Base-by-base conservation (phyloP, 2,888 invertebrate genomes). In the Micropterix aruncella region DNA sequence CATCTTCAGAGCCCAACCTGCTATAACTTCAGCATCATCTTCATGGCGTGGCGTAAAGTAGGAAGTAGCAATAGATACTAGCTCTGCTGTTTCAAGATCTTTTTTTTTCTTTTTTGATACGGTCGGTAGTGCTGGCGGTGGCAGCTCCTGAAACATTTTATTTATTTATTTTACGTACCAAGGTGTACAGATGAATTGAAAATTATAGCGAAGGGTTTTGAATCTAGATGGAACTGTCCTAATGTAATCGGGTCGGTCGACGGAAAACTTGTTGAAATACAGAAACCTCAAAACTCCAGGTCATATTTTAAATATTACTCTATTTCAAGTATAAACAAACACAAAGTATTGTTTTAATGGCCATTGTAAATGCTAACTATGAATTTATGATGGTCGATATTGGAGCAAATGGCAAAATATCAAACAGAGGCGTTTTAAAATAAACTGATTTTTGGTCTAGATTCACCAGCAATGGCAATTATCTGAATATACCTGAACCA, bases 101-200 rank as follows among this genome's bases (percentile, higher is more conserved):
- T 27, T 27, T 27, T 27, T 7, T 27, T 27, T 27, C n/a, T 27
- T 27, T n/a, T n/a, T 27, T 27, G 36, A 27, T 27, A n/a, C 36
- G 36, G 36, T 27, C n/a, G n/a, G n/a, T n/a, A n/a, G n/a, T n/a
- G n/a, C n/a, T 27, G 36, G 36, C n/a, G 36, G 36, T 27, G 36
- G 36, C 36, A 27, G 36, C 36, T 27, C 36, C 36, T 27, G 36
- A 27, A 27, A 27, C n/a, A 27, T 27, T 7, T 27, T n/a, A 27
- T 27, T 9, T 27, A 27, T 27, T 27, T 27, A 27, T 27, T 27
- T 27, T n/a, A 27, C 7, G 36, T 27, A n/a, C 36, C 36, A 9
- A 27, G 12, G 12, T 27, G 7, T 27, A 27, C 36, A 9, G 7
- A 27, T 7, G 36, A 27, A n/a, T n/a, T n/a, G n/a, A n/a, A n/a